Evolutionary conservation across 2,888 invertebrate genomes (phyloP), one percentile per base, ranked within the genome.

Genomic region (Chelonus formosanus): DNA sequence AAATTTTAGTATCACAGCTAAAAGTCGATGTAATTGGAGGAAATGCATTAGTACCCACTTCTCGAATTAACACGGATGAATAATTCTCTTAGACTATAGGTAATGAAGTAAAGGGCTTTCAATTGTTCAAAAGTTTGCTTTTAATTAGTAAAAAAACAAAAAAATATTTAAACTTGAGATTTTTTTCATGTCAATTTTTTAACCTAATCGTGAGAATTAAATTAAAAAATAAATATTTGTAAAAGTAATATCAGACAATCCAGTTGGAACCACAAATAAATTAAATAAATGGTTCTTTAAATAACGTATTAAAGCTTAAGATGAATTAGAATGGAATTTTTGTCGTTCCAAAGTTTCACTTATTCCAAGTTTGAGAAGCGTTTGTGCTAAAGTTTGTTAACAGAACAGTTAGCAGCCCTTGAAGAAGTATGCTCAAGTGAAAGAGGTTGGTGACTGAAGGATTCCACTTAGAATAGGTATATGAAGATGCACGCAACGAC

Each of bases 301-400:
- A n/a, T 48, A 60, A 48, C 34, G 8, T 40, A 20, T 20, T 4
- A 40, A 4, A 40, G 40, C 6, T 40, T 40, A n/a, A 60, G 52
- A 60, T 62, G 34, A 61, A 61, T 57, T 31, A 50, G 48, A 62
- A 66, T 48, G 56, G 61, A 62, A 61, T 61, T 61, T 66, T 47
- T 40, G 56, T 65, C 60, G 57, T 66, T 66, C 56, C 36, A 62
- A 66, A 66, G 66, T 62, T 66, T 61, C 44, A 44, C 44, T 10
- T 66, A 55, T 65, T 61, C 45, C 48, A 52, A 61, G 56, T 66
- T 62, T 66, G 6, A 62, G 62, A 66, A 56, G 66, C 52, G 10
- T 52, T 48, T 63, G 52, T 8, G 56, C 58, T 47, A 65, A 65
- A 65, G 58, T 65, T 65, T 65, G 45, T 35, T 35, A 44, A 36